Evolutionary conservation across 2,797 vertebrate genomes (phyloP), one percentile per base, ranked within the genome.

Genomic region (Enteromius mattozi): DNA sequence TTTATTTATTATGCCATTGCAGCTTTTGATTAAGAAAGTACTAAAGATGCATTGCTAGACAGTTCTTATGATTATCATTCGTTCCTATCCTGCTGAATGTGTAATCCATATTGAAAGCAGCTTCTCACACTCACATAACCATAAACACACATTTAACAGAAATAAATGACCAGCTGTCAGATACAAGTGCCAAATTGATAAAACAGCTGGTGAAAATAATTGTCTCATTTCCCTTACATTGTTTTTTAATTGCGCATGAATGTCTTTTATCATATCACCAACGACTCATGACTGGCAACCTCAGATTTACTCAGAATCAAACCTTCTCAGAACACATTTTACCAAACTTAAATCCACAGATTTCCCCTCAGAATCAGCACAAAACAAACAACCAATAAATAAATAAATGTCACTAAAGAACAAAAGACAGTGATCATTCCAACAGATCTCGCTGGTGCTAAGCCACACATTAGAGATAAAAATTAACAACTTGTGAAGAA

Each of bases 1-100:
- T 94, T 94, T 96, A 96, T 94, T 92, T 93, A 89, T 89, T 92
- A 92, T 95, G 87, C 84, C 91, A 93, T 96, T 93, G 84, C 92
- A 92, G 89, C 88, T 86, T 89, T 80, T 90, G 90, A 95, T 97
- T 96, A 96, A 96, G 95, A 93, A 95, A 92, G 87, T 82, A 91
- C 92, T 88, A 89, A 90, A 88, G 85, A 86, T 90, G 91, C 6
- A 42, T 93, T 87, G 90, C 88, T 88, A 85, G 86, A 91, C 89
- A 88, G 84, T 90, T 90, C 90, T 91, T 90, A 92, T 91, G 86
- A 90, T 88, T 90, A 88, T 93, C 90, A 91, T 93, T 92, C 88
- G 87, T 85, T 90, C 90, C 85, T 90, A 54, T 77, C 85, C 56
- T 87, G 88, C 86, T 87, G 88, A 89, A 89, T 56, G 85, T 82